Evolutionary conservation across 2,888 invertebrate genomes (phyloP).

Genomic region (Blastobasis adustella): DNA sequence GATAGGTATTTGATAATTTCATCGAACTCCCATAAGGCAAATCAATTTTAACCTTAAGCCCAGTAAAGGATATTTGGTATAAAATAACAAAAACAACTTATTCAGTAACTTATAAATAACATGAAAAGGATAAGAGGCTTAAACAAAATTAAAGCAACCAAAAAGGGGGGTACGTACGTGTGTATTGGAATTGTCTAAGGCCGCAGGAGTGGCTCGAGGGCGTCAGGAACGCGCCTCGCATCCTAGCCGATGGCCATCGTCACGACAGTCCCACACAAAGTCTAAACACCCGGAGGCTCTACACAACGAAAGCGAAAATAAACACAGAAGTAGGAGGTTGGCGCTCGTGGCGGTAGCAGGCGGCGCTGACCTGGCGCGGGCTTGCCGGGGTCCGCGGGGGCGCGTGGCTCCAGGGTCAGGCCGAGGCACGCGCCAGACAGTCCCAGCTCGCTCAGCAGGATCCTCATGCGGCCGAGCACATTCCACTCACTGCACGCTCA

Average conservation of each 20-base stretch:
- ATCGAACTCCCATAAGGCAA: background rate
- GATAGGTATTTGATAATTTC: background rate
- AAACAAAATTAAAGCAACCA: constrained; percentile 42
- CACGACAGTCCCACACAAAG: constrained; percentile 69
- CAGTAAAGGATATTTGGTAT: background rate
- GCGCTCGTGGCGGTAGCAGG: constrained; percentile 61
- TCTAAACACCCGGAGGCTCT: constrained; percentile 69
- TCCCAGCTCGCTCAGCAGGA: constrained; percentile 74
- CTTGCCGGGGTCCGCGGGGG: constrained; percentile 66
- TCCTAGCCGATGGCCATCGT: constrained; percentile 73
- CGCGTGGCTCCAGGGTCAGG: constrained; percentile 71
- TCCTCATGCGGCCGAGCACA: constrained; percentile 74
- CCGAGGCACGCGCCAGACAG: constrained; percentile 72
- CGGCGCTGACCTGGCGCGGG: constrained; percentile 74
- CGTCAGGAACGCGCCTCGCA: constrained; percentile 74
- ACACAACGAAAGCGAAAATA: constrained; percentile 74
- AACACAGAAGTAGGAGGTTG: constrained; percentile 67
- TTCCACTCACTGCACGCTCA: constrained; percentile 73
- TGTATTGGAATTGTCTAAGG: constrained; percentile 65
- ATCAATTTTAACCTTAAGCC: background rate
- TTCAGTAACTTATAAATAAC: constrained; percentile 14
- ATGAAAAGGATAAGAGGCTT: constrained; percentile 16
- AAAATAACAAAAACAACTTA: background rate
- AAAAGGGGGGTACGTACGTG: constrained; percentile 68
- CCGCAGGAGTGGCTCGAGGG: constrained; percentile 67